Evolutionary conservation across 2,888 invertebrate genomes (phyloP), one percentile per base, ranked within the genome.

Genomic region (Eristalinus aeneus): DNA sequence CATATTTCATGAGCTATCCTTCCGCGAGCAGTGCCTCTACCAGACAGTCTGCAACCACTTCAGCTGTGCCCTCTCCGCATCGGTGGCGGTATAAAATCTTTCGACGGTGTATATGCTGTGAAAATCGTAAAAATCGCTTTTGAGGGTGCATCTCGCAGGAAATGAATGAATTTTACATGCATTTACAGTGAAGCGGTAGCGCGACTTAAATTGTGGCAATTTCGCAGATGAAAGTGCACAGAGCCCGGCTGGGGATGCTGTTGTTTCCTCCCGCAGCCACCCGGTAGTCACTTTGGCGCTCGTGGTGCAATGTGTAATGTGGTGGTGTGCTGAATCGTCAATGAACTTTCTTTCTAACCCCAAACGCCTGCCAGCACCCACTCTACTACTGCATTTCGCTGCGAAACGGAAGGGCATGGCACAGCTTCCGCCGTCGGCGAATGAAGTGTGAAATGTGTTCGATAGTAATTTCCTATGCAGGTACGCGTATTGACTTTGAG

Each of bases 81-180:
- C 56, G 76, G 31, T 76, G 85, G 76, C 56, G 76, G 39, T 76
- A 80, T 68, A 72, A 76, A 85, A 85, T 85, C 85, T 76, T 72
- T 85, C 46, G 76, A n/a, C 56, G 36, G 69, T 58, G 63, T 80
- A 80, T 76, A 75, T 85, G 56, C 80, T 80, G 76, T 80, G 85
- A 80, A 84, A 85, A 76, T 80, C 71, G 75, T 85, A 85, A 85
- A 85, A 85, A 85, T 76, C 73, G 80, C 76, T 76, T 85, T 68
- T 68, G 71, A 77, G 77, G 77, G 53, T 71, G 56, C 81, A 80
- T 85, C 76, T 85, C 72, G 58, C 77, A 86, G 86, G 82, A 86
- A 82, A 86, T 82, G 77, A 86, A 86, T 86, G 86, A 86, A 86
- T 86, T 86, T 86, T 81, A 86, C 86, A 86, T 86, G 86, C 76